Conservation (phyloP, 2,113 vertebrate genomes). For the Apaloderma vittatum region DNA sequence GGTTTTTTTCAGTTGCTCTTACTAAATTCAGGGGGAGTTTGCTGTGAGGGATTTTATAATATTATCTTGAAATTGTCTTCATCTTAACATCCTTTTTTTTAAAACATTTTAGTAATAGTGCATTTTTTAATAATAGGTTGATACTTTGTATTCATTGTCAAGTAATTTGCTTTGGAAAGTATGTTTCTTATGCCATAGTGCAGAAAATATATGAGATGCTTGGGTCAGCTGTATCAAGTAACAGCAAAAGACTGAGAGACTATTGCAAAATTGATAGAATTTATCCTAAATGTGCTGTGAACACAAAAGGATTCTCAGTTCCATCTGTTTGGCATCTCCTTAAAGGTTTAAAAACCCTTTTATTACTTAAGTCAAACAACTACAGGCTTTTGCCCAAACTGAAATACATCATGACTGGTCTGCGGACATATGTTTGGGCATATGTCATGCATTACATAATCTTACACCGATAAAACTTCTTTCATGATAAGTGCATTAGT, state of each 20-base stretch:
- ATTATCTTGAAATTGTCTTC: not conserved
- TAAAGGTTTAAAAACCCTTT: not conserved
- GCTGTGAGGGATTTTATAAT: not conserved
- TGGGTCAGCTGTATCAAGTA: not conserved
- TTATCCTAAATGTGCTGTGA: not conserved
- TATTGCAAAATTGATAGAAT: not conserved
- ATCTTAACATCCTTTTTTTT: not conserved
- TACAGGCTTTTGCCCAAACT: not conserved
- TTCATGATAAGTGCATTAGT: not conserved
- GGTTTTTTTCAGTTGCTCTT: not conserved
- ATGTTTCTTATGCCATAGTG: not conserved
- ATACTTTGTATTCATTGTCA: not conserved
- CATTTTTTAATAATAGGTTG: not conserved
- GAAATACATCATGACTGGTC: not conserved
- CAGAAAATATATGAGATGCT: not conserved
- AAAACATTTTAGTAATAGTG: not conserved
- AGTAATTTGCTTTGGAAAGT: not conserved
- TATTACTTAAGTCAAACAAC: conserved; percentile 20
- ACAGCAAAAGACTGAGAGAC: not conserved
- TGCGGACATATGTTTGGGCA: not conserved
- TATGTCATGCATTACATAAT: conserved; percentile 3
- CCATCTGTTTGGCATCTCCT: not conserved
- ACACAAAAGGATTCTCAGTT: not conserved
- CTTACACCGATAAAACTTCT: not conserved
- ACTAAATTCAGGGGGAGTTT: not conserved